Conservation (phyloP, 2,797 vertebrate species). For the Gallirallus australis region DNA sequence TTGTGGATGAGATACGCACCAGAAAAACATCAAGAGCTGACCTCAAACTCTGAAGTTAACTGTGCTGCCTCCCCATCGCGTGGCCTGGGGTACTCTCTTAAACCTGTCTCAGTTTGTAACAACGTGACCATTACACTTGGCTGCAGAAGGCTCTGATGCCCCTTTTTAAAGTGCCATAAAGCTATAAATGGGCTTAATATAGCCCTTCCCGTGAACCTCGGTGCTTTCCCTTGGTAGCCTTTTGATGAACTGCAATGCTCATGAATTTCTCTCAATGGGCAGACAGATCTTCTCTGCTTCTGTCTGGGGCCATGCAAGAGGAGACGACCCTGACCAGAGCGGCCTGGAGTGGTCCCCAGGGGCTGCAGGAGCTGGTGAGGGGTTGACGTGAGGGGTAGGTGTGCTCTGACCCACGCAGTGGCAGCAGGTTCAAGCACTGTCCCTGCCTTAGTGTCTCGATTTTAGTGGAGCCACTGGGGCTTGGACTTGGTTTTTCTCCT, state of each 20-base stretch:
- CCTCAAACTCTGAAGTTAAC: slow-evolving; percentile 32
- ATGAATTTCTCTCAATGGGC: background rate
- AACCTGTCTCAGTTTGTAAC: background rate
- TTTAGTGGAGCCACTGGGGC: background rate
- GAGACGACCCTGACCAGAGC: background rate
- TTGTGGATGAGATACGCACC: background rate
- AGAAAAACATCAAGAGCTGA: slow-evolving; percentile 20
- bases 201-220: background rate
- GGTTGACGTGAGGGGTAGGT: rapidly evolving
- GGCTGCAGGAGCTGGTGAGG: background rate
- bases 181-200: slow-evolving; percentile 16
- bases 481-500: background rate
- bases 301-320: background rate
- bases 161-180: background rate
- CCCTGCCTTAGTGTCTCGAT: rapidly evolving
- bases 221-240: background rate
- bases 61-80: background rate
- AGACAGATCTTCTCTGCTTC: background rate
- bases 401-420: rapidly evolving
- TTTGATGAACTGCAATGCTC: background rate
- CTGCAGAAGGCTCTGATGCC: background rate
- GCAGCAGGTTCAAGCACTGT: rapidly evolving
- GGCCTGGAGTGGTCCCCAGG: no score
- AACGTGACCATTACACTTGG: background rate
- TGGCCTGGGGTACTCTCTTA: background rate